Conservation (phyloP, 2,797 vertebrate genomes). For the Sparus aurata region DNA sequence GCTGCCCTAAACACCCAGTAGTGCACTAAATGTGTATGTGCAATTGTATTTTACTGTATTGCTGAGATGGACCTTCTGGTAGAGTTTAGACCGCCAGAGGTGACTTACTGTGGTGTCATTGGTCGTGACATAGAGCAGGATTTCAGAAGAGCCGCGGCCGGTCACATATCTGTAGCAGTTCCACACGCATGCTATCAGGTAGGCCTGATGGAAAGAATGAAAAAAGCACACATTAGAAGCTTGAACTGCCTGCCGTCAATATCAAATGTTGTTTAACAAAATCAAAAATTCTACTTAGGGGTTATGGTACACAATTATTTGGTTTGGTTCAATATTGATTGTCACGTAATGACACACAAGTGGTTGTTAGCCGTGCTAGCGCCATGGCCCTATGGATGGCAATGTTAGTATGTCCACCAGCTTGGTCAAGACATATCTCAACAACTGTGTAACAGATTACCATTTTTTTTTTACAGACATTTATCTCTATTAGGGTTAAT, state of each 20-base stretch:
- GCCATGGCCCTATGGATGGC: background rate
- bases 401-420: background rate
- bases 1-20: background rate
- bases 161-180: constrained; percentile 98
- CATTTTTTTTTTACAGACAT: background rate
- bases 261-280: background rate
- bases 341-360: background rate
- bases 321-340: background rate
- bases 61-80: background rate
- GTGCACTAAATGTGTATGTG: background rate
- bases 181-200: constrained; percentile 97
- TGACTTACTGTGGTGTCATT: constrained; percentile 94
- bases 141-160: constrained; percentile 89
- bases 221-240: constrained; percentile 10
- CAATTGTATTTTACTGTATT: background rate
- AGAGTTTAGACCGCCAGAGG: background rate
- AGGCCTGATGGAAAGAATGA: constrained; percentile 85
- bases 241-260: background rate
- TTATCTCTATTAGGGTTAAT: background rate
- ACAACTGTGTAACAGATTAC: background rate
- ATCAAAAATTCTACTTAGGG: too few relatives aligned
- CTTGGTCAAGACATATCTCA: background rate
- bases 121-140: constrained; percentile 95
- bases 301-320: background rate
- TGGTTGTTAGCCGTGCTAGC: background rate